Evolutionary conservation across 2,113 vertebrate genomes (phyloP).

Genomic region (Pterophyllum scalare): DNA sequence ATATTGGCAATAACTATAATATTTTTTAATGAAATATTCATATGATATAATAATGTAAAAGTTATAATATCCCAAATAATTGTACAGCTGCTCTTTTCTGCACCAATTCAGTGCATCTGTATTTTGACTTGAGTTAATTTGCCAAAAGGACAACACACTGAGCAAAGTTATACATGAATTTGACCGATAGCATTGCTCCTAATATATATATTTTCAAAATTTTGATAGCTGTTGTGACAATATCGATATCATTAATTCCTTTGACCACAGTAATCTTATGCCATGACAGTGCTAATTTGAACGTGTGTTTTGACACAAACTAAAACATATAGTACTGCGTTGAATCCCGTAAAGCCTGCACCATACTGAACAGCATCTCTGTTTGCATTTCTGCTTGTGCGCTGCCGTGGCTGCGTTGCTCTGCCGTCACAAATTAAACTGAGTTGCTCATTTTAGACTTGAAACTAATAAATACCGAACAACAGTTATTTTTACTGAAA

Average conservation of each 20-base stretch:
- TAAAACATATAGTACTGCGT: not conserved
- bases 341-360: not conserved
- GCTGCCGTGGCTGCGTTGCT: not conserved
- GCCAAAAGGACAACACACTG: not conserved
- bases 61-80: not conserved
- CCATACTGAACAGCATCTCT: not conserved
- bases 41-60: accelerated
- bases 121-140: not conserved
- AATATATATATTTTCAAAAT: not conserved
- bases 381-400: not conserved
- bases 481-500: not conserved
- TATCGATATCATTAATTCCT: not conserved
- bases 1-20: not conserved
- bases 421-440: not conserved
- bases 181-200: not conserved
- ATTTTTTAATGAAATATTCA: accelerated
- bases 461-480: not conserved
- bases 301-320: not conserved
- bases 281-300: not conserved
- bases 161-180: not conserved
- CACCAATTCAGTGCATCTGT: too few species aligned
- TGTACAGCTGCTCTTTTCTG: too few species aligned
- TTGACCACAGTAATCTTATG: not conserved
- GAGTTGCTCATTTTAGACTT: not conserved
- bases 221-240: not conserved